phyloP scores from a whole-genome alignment of 2,888 invertebrate species.

The Sinohyriopsis cumingii region DNA sequence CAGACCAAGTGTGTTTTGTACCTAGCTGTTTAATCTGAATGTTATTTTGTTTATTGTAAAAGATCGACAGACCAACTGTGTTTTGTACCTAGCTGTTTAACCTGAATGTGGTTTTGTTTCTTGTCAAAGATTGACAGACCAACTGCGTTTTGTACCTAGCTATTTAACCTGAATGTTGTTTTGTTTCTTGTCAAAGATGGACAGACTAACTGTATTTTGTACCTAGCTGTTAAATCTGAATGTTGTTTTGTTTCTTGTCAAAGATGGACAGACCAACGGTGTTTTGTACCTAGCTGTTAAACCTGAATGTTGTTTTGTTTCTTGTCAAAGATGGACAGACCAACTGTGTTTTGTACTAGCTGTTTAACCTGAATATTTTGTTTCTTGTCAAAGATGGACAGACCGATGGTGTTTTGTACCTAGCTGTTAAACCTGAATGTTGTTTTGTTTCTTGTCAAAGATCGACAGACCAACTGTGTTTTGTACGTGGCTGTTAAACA shows the following conservation, averaged over 20 bases:
- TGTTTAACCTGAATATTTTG: no score
- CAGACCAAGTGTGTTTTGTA: conserved; percentile 74
- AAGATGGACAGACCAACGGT: conserved; percentile 47
- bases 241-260: not conserved
- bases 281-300: conserved; percentile 84
- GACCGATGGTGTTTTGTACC: conserved; percentile 75
- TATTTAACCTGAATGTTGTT: conserved; percentile 73
- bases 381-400: conserved; percentile 34
- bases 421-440: conserved; percentile 77
- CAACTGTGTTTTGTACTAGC: conserved; percentile 75
- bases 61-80: conserved; percentile 47
- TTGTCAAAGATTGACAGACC: conserved; percentile 35
- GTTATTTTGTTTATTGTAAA: not conserved
- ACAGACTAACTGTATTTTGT: conserved; percentile 71
- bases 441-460: conserved; percentile 22
- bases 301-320: no score
- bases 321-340: conserved; percentile 36
- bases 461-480: conserved; percentile 46
- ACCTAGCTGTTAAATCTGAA: conserved; percentile 84
- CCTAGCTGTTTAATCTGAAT: conserved; percentile 78
- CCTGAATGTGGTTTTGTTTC: no score
- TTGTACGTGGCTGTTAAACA: conserved; percentile 84
- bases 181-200: conserved; percentile 32
- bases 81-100: conserved; percentile 84
- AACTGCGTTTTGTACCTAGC: conserved; percentile 81